Base-by-base conservation (phyloP, 2,888 invertebrate species). In the Rapana venosa region DNA sequence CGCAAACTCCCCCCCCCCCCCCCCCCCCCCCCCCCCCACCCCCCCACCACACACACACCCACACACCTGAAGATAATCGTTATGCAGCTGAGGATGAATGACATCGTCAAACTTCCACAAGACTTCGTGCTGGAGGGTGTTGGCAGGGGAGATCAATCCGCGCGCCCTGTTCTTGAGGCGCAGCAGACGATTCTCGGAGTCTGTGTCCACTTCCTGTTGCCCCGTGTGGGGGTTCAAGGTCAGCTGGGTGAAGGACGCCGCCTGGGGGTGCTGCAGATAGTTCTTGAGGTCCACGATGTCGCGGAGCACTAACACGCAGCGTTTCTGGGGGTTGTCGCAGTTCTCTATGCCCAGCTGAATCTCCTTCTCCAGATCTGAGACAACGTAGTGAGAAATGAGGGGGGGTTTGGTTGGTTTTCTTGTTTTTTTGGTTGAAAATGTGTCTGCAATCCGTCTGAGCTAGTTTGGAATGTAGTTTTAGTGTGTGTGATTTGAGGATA, bases 21-120 rank as follows among this genome's bases (percentile, higher is more conserved):
- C 79, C 79, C 11, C 79, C 22, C 35, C 1, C 79, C 22, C 79
- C 17, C 79, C 6, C 77, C 79, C 8, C 79, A 35, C 79, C 32
- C 35, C 6, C 32, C 2, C 79, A 15, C 79, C 85, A 56, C n/a
- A 22, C 13, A 30, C 79, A 79, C 26, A 15, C 15, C 22, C 26
- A 58, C 83, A 32, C 26, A 89, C 84, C n/a, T 93, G 90, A 58
- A 96, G 90, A 89, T 96, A 96, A 17, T 94, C 93, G 15, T 93
- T 92, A 92, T 96, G 96, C 17, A 95, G 93, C 36, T 93, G 91
- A 0, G 94, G 93, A 83, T 94, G 92, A 84, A 96, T 94, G 90
- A 95, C 96, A 66, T 95, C 94, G 88, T 95, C 95, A 88, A 94
- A 95, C 66, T 94, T 92, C 96, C 96, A 96, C 83, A 96, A 91